A percentile compares a stretch with the other conserved stretches of the same genome.
Evolutionary conservation across 2,113 vertebrate species (phyloP).

Genomic region (Urocitellus parryii): DNA sequence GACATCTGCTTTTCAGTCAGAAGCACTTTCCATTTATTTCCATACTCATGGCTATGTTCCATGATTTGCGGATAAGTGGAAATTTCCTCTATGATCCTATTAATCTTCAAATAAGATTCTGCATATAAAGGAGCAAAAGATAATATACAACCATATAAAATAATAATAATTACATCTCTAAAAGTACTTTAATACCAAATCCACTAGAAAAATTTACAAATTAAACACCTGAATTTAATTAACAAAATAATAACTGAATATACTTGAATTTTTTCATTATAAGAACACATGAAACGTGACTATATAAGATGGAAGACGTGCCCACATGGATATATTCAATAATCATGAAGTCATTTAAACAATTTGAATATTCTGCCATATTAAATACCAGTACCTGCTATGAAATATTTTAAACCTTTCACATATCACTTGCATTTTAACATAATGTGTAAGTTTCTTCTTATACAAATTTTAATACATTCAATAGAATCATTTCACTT

Average conservation of each 20-base stretch:
- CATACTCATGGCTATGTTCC: neutral
- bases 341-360: neutral
- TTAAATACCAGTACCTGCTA: neutral
- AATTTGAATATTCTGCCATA: constrained; percentile 52
- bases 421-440: constrained; percentile 25
- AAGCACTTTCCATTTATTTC: constrained; percentile 57
- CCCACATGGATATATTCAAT: neutral
- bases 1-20: constrained; percentile 45
- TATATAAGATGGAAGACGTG: neutral
- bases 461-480: constrained; percentile 16
- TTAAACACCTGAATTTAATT: neutral
- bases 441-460: neutral
- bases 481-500: constrained; percentile 14
- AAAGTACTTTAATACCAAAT: constrained; percentile 13
- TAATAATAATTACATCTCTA: neutral
- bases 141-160: constrained; percentile 9
- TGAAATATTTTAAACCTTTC: constrained; percentile 57
- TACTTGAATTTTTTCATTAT: neutral
- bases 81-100: neutral
- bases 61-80: neutral
- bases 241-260: constrained; percentile 37
- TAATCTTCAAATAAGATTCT: constrained; percentile 24
- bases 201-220: neutral
- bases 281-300: constrained; percentile 21
- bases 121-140: neutral